These are phyloP conservation scores for Zaprionus africanus DNA, from an alignment of 1,140 invertebrate genomes.

Conservation along the genomic window DNA sequence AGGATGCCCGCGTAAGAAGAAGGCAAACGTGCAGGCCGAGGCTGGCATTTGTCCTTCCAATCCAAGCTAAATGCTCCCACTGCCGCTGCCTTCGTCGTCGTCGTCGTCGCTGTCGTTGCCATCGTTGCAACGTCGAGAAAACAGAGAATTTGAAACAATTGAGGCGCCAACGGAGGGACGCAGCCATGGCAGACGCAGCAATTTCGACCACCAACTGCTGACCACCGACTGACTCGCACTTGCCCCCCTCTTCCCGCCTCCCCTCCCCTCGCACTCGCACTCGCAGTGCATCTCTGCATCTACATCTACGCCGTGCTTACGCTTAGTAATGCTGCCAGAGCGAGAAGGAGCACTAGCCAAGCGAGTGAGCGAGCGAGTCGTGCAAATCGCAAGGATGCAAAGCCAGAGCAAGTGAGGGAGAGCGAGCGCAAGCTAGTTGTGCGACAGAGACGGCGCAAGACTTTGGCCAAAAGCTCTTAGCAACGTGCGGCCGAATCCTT, in stretches of 20 bases:
- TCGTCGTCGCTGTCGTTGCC: constrained; percentile 23
- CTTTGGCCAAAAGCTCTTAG: constrained; percentile 71
- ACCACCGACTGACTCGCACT: constrained; percentile 69
- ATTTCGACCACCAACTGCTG: constrained; percentile 81
- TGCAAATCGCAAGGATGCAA: constrained; percentile 2
- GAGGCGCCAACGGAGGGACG: constrained; percentile 63
- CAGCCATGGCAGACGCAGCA: constrained; percentile 68
- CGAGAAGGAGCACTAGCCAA: constrained; percentile 23
- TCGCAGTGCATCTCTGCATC: background rate
- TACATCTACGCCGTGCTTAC: constrained; percentile 54
- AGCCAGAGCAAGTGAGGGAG: constrained; percentile 2
- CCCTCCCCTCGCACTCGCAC: background rate
- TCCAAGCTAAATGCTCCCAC: constrained; percentile 78
- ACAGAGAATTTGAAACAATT: constrained; percentile 80
- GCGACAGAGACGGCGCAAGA: constrained; percentile 49
- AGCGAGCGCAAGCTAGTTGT: constrained; percentile 23
- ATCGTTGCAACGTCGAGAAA: constrained; percentile 60
- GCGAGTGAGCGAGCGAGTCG: constrained; percentile 13
- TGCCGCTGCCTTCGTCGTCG: constrained; percentile 31
- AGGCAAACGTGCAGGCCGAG: constrained; percentile 72
- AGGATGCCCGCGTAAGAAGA: constrained; percentile 79
- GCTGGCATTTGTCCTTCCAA: constrained; percentile 79
- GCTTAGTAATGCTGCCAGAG: constrained; percentile 51
- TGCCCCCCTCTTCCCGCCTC: no score
- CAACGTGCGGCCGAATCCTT: constrained; percentile 76